Base-by-base conservation (phyloP, 1,140 invertebrate genomes). In the Papilio glaucus region DNA sequence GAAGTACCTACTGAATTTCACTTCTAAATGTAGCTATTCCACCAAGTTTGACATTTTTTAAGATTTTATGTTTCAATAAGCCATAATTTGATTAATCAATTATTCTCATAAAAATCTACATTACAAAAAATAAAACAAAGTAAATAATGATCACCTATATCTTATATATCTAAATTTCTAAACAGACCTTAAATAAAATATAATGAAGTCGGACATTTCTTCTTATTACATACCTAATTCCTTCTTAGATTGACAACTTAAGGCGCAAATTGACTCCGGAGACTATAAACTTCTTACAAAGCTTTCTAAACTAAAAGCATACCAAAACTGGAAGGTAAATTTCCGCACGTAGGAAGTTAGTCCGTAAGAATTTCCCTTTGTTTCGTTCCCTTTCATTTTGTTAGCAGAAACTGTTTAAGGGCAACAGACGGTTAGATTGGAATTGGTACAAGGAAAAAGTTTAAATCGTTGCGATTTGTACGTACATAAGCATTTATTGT, bases 361-460 rank as follows among this genome's bases (percentile, higher is more conserved):
- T 67, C n/a, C 37, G 63, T 68, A 68, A 68, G 63, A 68, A 68
- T 68, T 68, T 68, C 63, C 63, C 63, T 68, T 68, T 68, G 63
- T 68, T 45, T 68, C 24, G 21, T 21, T 68, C 38, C 63, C 63
- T 42, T 68, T 45, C 12, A 42, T 68, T 68, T 68, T 45, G 39
- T 42, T 68, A 29, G 24, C 26, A 63, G 13, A 18, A 39, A 53
- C 26, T 15, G 62, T 65, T 65, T 53, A 24, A 53, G 62, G 62
- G 15, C 37, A 38, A 65, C 62, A 65, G 37, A 65, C 62, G 26
- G 57, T 61, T 61, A 53, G 18, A 53, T 49, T 49, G 42, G 42
- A 49, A 15, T 49, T 49, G 42, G n/a, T 49, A 53, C 18, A 26
- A 53, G 49, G 49, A 24, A 53, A 53, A 53, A 53, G 49, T 53